Percentiles rank a stretch among this genome's conserved stretches.
phyloP scores from a whole-genome alignment of 2,797 vertebrate genomes.

The Pangasius larnaudii region DNA sequence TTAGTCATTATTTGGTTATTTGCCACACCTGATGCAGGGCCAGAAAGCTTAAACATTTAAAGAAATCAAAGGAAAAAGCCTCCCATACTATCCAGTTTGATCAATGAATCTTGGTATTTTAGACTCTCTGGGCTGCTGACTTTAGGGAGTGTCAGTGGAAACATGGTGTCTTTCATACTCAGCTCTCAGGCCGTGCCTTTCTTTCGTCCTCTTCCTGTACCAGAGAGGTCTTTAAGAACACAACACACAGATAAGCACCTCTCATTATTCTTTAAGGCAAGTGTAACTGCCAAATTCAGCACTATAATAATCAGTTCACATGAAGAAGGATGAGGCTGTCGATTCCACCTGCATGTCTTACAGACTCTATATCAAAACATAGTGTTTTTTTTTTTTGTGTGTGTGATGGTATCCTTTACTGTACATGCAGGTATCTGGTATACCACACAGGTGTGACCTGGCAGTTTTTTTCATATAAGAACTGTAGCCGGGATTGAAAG shows the following conservation, averaged over 20 bases:
- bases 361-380: background rate
- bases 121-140: background rate
- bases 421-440: background rate
- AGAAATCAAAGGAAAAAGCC: too few relatives aligned
- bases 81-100: background rate
- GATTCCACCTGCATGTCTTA: background rate
- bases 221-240: background rate
- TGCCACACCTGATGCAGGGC: too few relatives aligned
- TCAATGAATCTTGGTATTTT: background rate
- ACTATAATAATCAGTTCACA: background rate
- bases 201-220: background rate
- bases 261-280: background rate
- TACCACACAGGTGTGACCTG: background rate
- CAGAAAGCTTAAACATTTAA: too few relatives aligned
- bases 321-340: background rate
- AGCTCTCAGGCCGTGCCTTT: background rate
- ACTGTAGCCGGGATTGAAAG: background rate
- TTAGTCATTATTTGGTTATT: too few relatives aligned
- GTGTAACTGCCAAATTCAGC: background rate
- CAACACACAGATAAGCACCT: background rate
- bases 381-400: background rate
- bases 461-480: background rate
- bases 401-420: background rate
- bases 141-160: constrained; percentile 11
- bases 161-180: background rate